Evolutionary conservation across 2,888 invertebrate genomes (phyloP), one percentile per base, ranked within the genome.

Genomic region (Trypoxylon attenuatum): DNA sequence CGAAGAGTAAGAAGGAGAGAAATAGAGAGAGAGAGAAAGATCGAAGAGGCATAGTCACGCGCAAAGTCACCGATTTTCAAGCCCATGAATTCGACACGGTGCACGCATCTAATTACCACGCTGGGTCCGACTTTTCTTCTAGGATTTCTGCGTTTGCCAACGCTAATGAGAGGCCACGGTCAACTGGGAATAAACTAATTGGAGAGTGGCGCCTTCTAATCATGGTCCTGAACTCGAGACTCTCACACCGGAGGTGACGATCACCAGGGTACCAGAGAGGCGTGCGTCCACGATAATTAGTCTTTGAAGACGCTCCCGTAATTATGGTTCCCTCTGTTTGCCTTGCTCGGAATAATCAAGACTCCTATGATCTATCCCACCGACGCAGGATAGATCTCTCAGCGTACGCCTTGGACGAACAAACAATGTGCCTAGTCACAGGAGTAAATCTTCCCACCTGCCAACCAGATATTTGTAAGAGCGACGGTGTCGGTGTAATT

Each of bases 281-380:
- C 79, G 78, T 76, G 62, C 41, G 67, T 63, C 42, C 53, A 62
- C n/a, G 72, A 69, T 81, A 79, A 82, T 82, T 82, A 81, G 73
- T 73, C 71, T 76, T 73, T 66, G 64, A 61, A 75, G 73, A 73
- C 59, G 71, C 69, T 69, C 69, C 52, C 56, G 71, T 78, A 78
- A 81, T 82, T 79, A 77, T 47, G 61, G 76, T 68, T 74, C 71
- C 45, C 43, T 45, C 3, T 21, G 19, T 55, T 55, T 63, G 42
- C 47, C 50, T 51, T 46, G 43, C 27, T 22, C 42, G 27, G 42
- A 46, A 62, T 38, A 54, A 63, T 56, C 38, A 13, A 2, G 39
- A 53, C 57, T 59, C 68, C 39, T 59, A 52, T 45, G 55, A 64
- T 51, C 50, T 55, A 51, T 27, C 16, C 51, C 21, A 47, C 51